Conservation (phyloP, 2,113 vertebrate genomes). For the Antechinus flavipes region DNA sequence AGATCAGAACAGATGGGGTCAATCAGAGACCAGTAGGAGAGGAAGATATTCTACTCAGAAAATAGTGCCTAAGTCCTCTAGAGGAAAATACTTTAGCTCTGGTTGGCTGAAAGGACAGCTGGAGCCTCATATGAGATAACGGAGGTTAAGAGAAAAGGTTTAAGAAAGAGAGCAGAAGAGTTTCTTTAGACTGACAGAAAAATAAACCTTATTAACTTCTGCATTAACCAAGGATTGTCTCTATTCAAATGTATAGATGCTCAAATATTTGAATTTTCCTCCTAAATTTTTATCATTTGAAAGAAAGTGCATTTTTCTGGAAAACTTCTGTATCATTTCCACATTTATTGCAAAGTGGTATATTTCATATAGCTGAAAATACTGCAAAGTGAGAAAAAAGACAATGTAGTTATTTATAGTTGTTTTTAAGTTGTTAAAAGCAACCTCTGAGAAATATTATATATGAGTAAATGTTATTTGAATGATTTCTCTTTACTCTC, state of each 20-base stretch:
- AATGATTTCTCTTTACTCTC: constrained; percentile 15
- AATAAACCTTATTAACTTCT: constrained; percentile 26
- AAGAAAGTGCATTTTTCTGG: background rate
- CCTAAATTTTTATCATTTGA: constrained; percentile 14
- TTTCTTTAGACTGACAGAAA: background rate
- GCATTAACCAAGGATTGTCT: background rate
- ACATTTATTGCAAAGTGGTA: background rate
- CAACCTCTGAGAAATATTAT: constrained; percentile 9
- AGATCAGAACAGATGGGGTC: background rate
- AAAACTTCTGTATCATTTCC: background rate
- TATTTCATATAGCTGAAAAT: constrained; percentile 32
- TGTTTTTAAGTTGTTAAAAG: constrained; percentile 22
- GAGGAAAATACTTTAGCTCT: background rate
- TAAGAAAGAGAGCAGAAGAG: background rate
- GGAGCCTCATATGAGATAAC: background rate
- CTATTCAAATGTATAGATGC: background rate
- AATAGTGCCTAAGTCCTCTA: background rate
- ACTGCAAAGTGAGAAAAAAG: background rate
- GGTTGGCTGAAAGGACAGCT: background rate
- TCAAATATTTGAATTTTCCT: constrained; percentile 10
- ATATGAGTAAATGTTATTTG: constrained; percentile 8
- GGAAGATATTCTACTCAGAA: background rate
- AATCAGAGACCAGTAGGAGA: constrained; percentile 24
- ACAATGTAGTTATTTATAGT: background rate
- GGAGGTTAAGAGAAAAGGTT: background rate